phyloP scores from a whole-genome alignment of 2,797 vertebrate genomes.

The Fundulus diaphanus region DNA sequence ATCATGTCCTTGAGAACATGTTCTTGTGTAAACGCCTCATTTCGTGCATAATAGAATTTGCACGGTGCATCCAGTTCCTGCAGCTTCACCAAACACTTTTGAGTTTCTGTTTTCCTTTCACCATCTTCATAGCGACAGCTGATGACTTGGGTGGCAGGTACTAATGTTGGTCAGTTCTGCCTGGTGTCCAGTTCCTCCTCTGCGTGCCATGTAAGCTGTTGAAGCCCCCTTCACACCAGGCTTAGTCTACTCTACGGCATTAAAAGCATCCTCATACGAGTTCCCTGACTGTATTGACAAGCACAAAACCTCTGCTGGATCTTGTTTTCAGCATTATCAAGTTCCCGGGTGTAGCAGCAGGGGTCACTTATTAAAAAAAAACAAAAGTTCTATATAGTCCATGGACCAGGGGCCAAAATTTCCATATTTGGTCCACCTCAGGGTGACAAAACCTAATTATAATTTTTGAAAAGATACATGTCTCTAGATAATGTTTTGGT shows the following conservation, averaged over 20 bases:
- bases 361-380: background rate
- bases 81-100: conserved; percentile 1
- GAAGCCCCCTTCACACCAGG: too few species aligned
- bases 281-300: background rate
- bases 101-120: conserved; percentile 5
- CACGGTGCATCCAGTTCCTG: conserved; percentile 1
- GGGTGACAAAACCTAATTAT: too few species aligned
- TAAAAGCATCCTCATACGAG: background rate
- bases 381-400: too few species aligned
- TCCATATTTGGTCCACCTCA: too few species aligned
- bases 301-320: background rate
- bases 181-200: background rate
- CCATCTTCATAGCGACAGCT: background rate
- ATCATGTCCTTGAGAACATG: background rate
- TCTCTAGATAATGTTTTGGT: too few species aligned
- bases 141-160: conserved; percentile 4
- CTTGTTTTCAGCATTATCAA: background rate
- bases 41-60: conserved; percentile 8
- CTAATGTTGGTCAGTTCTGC: background rate
- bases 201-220: too few species aligned
- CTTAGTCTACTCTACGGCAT: too few species aligned
- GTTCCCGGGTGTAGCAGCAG: background rate
- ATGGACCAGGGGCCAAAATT: too few species aligned
- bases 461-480: too few species aligned
- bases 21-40: background rate